Evolutionary conservation across 2,797 vertebrate genomes (phyloP).

Genomic region (Microctenopoma steveboyesi): DNA sequence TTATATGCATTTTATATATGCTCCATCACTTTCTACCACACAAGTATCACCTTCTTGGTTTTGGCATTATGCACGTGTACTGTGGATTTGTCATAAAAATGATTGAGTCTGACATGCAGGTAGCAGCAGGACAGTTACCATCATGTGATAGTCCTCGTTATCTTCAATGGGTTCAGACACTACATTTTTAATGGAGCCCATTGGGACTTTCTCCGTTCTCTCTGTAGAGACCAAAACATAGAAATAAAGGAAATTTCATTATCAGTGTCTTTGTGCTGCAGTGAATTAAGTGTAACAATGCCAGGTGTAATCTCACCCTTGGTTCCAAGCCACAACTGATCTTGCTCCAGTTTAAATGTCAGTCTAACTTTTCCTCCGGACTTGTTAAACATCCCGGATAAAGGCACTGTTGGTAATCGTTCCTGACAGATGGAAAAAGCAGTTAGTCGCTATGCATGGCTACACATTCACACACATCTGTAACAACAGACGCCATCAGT

Average conservation of each 20-base stretch:
- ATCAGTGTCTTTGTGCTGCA: slow-evolving; percentile 3
- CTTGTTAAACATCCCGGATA: slow-evolving; percentile 99
- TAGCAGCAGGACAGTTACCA: slow-evolving; percentile 84
- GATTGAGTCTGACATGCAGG: slow-evolving; percentile 1
- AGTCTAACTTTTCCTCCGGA: slow-evolving; percentile 97
- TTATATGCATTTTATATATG: no score
- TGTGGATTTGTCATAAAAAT: not conserved
- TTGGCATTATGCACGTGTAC: not conserved
- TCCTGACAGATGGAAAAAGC: slow-evolving; percentile 81
- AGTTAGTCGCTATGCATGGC: slow-evolving; percentile 23
- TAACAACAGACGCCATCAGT: not conserved
- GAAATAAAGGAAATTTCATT: not conserved
- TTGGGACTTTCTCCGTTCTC: slow-evolving; percentile 98
- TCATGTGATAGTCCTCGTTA: slow-evolving; percentile 99
- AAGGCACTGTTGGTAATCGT: slow-evolving; percentile 95
- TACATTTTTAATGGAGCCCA: slow-evolving; percentile 99
- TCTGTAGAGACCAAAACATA: slow-evolving; percentile 81
- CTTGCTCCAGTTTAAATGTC: slow-evolving; percentile 99
- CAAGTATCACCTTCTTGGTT: not conserved
- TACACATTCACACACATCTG: not conserved
- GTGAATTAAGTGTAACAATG: slow-evolving; percentile 4
- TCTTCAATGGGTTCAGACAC: slow-evolving; percentile 98
- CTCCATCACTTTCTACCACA: not conserved
- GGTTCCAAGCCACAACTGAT: slow-evolving; percentile 99
- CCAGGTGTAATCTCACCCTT: slow-evolving; percentile 86